These are phyloP conservation scores for human (Homo sapiens) DNA, from an alignment of 2,113 vertebrate genomes.

Conservation along the genomic window GRCh38 chr5:118712001-118712500, in stretches of 20 bases:
- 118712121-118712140: too few species aligned
- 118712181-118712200: neutral
- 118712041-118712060: neutral
- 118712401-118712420: neutral
- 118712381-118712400: neutral
- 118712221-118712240: neutral
- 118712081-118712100: neutral
- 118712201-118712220: neutral
- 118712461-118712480: neutral
- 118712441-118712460: neutral
- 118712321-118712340: neutral
- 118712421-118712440: neutral
- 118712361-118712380: neutral
- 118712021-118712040: neutral
- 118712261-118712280: neutral
- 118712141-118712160: neutral
- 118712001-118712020: neutral
- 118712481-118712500: neutral
- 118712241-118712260: neutral
- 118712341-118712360: neutral
- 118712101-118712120: neutral
- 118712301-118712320: neutral
- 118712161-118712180: neutral
- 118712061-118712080: neutral
- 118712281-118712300: neutral